Percentiles rank a stretch among this genome's conserved stretches.
These are phyloP conservation scores for Platanista minor DNA, from an alignment of 2,113 vertebrate genomes.

Conservation along the genomic window DNA sequence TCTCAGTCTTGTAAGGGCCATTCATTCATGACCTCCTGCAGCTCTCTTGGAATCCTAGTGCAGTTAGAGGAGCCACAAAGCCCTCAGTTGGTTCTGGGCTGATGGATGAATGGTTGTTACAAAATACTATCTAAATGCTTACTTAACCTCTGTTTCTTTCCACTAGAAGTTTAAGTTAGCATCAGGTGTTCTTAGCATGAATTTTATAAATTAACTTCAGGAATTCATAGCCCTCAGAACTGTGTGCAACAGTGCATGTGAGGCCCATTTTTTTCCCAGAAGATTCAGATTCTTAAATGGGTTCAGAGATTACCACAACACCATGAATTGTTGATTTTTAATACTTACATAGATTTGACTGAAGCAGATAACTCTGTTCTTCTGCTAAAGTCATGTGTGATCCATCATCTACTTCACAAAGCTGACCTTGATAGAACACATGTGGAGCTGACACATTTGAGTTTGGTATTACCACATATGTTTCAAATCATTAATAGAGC, in stretches of 20 bases:
- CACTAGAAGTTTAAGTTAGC: neutral
- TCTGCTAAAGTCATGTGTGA: neutral
- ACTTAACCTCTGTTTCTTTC: neutral
- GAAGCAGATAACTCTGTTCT: neutral
- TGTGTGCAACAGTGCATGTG: neutral
- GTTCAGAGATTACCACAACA: neutral
- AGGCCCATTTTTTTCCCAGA: neutral
- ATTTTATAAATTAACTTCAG: conserved; percentile 6
- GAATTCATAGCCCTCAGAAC: neutral
- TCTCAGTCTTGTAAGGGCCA: neutral
- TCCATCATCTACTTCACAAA: neutral
- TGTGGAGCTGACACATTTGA: neutral
- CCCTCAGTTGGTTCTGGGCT: neutral
- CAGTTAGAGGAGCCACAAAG: neutral
- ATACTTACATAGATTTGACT: neutral
- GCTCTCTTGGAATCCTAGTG: neutral
- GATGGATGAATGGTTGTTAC: neutral
- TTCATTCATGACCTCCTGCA: neutral
- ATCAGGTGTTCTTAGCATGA: neutral
- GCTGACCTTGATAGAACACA: neutral
- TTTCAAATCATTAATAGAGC: conserved; percentile 17
- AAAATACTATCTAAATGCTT: neutral
- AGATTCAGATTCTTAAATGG: neutral
- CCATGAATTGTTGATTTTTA: neutral
- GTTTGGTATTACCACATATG: neutral